Evolutionary conservation across 2,888 invertebrate genomes (phyloP).

Genomic region (Sinohyriopsis cumingii): DNA sequence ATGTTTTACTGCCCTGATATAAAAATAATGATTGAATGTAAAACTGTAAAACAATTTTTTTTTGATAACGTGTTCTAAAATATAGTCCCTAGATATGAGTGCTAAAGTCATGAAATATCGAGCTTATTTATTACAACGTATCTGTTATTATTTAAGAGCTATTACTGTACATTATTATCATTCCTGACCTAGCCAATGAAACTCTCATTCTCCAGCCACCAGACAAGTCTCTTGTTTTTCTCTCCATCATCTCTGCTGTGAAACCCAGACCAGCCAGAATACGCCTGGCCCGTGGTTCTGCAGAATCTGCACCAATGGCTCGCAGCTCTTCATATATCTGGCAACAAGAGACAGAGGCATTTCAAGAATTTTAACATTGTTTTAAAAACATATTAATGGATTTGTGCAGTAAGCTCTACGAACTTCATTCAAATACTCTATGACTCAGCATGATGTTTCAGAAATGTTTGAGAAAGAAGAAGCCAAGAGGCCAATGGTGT

Average conservation of each 20-base stretch:
- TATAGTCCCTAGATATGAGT: no score
- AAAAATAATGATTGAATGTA: no score
- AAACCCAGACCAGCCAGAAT: slow-evolving; percentile 98
- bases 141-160: no score
- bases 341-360: not conserved
- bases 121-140: no score
- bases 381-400: not conserved
- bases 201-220: slow-evolving; percentile 99
- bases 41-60: no score
- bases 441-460: no score
- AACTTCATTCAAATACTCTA: not conserved
- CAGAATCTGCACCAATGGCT: slow-evolving; percentile 97
- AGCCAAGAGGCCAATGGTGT: no score
- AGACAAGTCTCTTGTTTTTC: slow-evolving; percentile 81
- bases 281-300: slow-evolving; percentile 95
- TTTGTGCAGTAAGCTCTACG: not conserved
- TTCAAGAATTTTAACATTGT: not conserved
- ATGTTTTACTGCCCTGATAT: no score
- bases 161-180: no score
- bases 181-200: slow-evolving; percentile 84
- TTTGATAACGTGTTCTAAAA: no score
- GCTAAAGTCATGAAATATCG: no score
- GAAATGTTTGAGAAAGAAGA: no score
- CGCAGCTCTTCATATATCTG: slow-evolving; percentile 93
- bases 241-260: slow-evolving; percentile 82